Base-by-base conservation (phyloP, 2,888 invertebrate species). In the Cecidostiba fungosa region DNA sequence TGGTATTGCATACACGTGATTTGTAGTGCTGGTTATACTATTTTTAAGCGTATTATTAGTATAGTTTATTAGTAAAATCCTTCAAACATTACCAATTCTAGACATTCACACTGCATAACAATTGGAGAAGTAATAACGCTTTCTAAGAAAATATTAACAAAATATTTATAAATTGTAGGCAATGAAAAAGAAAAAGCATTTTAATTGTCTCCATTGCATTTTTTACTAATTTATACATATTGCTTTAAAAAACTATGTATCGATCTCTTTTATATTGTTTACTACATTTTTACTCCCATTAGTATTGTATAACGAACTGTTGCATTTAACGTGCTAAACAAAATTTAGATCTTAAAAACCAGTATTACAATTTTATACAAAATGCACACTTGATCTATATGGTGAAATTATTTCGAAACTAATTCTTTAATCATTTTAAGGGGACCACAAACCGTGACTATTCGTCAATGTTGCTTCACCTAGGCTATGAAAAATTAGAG, bases 401-500 rank as follows among this genome's bases (percentile, higher is more conserved):
- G 19, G 66, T 66, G 4, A 14, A 74, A 82, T 43, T 0, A 50
- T 73, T 36, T 47, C n/a, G 16, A n/a, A 47, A 43, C 16, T 19
- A 72, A n/a, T 23, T 73, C 19, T 43, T 26, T 39, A 23, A 23
- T 39, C 29, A 39, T 29, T 69, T 19, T 77, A 43, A 26, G 62
- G 79, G 80, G 74, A 79, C 73, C 69, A 66, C 23, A 77, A 36
- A 74, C 54, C 69, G 66, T 5, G 26, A 62, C 81, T 81, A 74
- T 84, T 81, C 78, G 78, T 82, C 74, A 54, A 29, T 43, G 69
- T 66, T 86, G 72, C 19, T 86, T 78, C 66, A 47, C 62, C 62
- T 73, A 23, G 62, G 78, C 54, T 81, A 80, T 79, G 26, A 74
- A 82, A 84, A 85, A 80, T 85, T 29, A 82, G 82, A 86, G 86